Conservation (phyloP, 2,888 invertebrate genomes). For the Agelastica alni region DNA sequence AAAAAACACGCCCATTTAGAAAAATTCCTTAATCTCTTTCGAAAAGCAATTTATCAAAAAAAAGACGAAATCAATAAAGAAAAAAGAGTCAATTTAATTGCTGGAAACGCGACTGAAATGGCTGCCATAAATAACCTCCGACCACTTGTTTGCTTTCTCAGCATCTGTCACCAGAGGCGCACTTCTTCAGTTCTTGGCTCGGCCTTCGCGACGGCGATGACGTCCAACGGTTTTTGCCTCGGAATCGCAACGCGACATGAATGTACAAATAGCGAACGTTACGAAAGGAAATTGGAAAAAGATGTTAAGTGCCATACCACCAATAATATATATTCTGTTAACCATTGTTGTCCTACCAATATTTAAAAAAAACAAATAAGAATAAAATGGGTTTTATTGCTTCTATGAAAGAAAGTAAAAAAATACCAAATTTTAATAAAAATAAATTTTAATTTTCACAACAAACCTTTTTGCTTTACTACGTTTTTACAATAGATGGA, state of each 20-base stretch:
- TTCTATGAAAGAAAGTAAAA: too few species aligned
- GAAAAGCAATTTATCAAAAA: conserved; percentile 23
- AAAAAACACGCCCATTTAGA: conserved; percentile 2
- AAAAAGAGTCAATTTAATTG: conserved; percentile 49
- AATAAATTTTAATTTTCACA: too few species aligned
- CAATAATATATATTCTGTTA: conserved; percentile 16
- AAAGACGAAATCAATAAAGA: conserved; percentile 33
- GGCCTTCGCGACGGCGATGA: conserved; percentile 17
- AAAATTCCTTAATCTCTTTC: conserved; percentile 19
- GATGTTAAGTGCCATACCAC: conserved; percentile 40
- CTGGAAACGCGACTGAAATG: conserved; percentile 48
- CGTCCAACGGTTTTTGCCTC: conserved; percentile 39
- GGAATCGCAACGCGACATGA: conserved; percentile 37
- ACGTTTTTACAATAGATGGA: too few species aligned
- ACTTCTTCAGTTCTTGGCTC: conserved; percentile 26
- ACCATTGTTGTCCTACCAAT: neutral
- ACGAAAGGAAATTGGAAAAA: conserved; percentile 39
- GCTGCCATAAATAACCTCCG: conserved; percentile 54
- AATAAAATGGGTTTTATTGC: too few species aligned
- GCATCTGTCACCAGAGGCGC: conserved; percentile 49
- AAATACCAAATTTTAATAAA: too few species aligned
- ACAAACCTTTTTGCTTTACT: too few species aligned
- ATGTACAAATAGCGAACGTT: conserved; percentile 42
- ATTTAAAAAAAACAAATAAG: neutral
- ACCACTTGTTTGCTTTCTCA: conserved; percentile 55